Percentiles rank a stretch among this genome's conserved stretches.
These are phyloP conservation scores for Drosophila miranda DNA, from an alignment of 1,140 invertebrate genomes.

Conservation along the genomic window DNA sequence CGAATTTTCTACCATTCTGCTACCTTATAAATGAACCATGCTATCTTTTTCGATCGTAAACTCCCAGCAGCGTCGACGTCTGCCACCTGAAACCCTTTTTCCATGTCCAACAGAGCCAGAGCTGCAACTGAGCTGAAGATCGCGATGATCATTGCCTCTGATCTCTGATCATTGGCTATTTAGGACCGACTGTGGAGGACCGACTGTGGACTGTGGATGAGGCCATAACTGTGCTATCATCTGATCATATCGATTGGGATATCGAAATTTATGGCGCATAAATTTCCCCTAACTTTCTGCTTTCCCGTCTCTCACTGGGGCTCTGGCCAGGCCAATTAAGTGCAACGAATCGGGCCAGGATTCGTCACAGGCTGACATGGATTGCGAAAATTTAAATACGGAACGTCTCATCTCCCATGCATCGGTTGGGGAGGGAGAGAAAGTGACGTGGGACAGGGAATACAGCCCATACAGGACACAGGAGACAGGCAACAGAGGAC, in stretches of 20 bases:
- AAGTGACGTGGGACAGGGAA: neutral
- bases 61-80: conserved; percentile 25
- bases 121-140: neutral
- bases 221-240: conserved; percentile 5
- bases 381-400: conserved; percentile 76
- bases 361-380: conserved; percentile 64
- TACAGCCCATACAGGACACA: neutral
- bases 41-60: conserved; percentile 6
- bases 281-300: conserved; percentile 67
- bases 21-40: too few species aligned
- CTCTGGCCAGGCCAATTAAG: conserved; percentile 66
- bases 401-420: conserved; percentile 25
- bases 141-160: conserved; percentile 2
- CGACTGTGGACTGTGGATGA: too few species aligned
- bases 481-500: neutral
- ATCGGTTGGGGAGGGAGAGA: neutral
- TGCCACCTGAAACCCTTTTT: conserved; percentile 38
- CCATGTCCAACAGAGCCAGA: neutral
- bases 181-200: too few species aligned
- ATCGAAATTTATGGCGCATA: conserved; percentile 76
- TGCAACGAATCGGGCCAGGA: conserved; percentile 64
- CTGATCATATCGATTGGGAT: conserved; percentile 34
- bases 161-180: neutral
- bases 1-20: neutral
- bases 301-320: conserved; percentile 7